Base-by-base conservation (phyloP, 2,888 invertebrate species). In the Brachylomia viminalis region DNA sequence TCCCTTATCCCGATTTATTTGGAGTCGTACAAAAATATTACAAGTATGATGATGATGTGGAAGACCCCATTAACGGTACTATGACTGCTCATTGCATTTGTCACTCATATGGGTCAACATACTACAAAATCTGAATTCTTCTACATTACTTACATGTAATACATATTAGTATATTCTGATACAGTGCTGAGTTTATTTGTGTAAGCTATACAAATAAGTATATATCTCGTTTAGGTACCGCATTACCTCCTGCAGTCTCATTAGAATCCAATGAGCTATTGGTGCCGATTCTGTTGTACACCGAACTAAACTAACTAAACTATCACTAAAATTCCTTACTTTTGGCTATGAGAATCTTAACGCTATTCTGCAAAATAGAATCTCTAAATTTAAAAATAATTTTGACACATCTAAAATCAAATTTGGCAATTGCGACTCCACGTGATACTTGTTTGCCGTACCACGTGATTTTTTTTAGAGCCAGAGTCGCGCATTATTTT, bases 251-350 rank as follows among this genome's bases (percentile, higher is more conserved):
- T 23, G 11, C 47, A 72, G 17, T 49, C 54, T 72, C 64, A 65
- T 58, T 27, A 58, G 49, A 65, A 74, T 58, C 33, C 45, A 45
- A 73, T 64, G 45, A 64, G 42, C 45, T 33, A 23, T 49, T 33
- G 23, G n/a, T n/a, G n/a, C n/a, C n/a, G n/a, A n/a, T n/a, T n/a
- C n/a, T n/a, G n/a, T n/a, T n/a, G n/a, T n/a, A n/a, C n/a, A n/a
- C n/a, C n/a, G n/a, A n/a, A n/a, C n/a, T n/a, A n/a, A n/a, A n/a
- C n/a, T n/a, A n/a, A n/a, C n/a, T n/a, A n/a, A n/a, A n/a, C n/a
- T n/a, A n/a, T n/a, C n/a, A n/a, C n/a, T n/a, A n/a, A n/a, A n/a
- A n/a, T n/a, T n/a, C n/a, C n/a, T n/a, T n/a, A n/a, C n/a, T n/a
- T n/a, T n/a, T n/a, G n/a, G n/a, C n/a, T n/a, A n/a, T n/a, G n/a